Evolutionary conservation across 2,888 invertebrate species (phyloP).

Genomic region (Sepiola atlantica): DNA sequence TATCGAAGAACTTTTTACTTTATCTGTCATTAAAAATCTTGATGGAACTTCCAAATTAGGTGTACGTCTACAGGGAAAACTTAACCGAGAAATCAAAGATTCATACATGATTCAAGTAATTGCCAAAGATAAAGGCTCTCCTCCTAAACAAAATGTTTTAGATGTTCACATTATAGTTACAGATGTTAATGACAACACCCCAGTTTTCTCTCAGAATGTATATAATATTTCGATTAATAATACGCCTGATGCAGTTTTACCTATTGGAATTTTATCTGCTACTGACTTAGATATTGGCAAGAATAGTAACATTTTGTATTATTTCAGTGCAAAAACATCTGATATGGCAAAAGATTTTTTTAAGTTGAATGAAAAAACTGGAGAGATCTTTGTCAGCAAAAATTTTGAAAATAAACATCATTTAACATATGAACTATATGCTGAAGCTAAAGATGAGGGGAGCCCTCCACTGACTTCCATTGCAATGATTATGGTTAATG

Average conservation of each 20-base stretch:
- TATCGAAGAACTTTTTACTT: not conserved
- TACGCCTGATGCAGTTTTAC: too few relatives aligned
- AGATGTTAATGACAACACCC: not conserved
- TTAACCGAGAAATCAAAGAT: not conserved
- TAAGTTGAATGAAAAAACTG: too few relatives aligned
- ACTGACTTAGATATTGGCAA: too few relatives aligned
- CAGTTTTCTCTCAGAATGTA: not conserved
- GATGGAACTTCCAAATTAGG: not conserved
- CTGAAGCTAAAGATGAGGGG: not conserved
- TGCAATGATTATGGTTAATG: not conserved
- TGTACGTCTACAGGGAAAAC: not conserved
- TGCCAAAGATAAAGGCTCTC: not conserved
- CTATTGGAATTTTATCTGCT: too few relatives aligned
- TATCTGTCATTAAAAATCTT: not conserved
- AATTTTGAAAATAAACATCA: too few relatives aligned
- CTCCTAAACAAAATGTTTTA: not conserved
- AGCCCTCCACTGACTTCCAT: not conserved
- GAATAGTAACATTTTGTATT: too few relatives aligned
- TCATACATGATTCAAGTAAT: not conserved
- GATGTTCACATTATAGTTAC: not conserved
- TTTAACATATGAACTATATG: not conserved
- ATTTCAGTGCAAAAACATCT: too few relatives aligned
- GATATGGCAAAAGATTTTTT: too few relatives aligned
- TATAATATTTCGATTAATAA: too few relatives aligned
- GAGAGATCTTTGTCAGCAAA: too few relatives aligned